phyloP scores from a whole-genome alignment of 2,113 vertebrate species.

The Pycnonotus jocosus region DNA sequence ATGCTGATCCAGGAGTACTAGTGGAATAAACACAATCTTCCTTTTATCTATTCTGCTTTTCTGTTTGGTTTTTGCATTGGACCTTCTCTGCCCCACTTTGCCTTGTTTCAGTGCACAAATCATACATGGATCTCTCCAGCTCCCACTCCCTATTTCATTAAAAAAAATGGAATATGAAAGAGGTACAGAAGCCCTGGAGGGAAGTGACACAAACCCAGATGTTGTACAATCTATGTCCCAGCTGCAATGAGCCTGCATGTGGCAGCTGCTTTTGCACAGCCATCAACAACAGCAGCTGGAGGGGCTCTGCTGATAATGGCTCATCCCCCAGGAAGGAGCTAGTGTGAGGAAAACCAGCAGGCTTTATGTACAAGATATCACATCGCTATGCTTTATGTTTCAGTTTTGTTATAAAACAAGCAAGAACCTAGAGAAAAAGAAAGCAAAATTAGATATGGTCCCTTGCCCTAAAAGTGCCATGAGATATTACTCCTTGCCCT shows the following conservation, averaged over 20 bases:
- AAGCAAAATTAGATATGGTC: background rate
- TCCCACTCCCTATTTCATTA: background rate
- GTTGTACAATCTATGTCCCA: background rate
- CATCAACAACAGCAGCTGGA: conserved; percentile 31
- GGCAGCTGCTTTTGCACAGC: conserved; percentile 12
- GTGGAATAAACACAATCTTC: background rate
- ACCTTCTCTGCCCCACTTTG: background rate
- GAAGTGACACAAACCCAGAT: conserved; percentile 17
- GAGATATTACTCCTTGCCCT: background rate
- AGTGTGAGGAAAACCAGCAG: conserved; percentile 15
- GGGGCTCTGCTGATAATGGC: conserved; percentile 9
- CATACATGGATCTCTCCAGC: background rate
- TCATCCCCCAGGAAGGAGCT: background rate
- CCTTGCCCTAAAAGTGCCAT: background rate
- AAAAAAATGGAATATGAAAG: background rate
- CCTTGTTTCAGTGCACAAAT: background rate
- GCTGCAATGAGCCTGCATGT: background rate
- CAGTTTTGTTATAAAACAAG: conserved; percentile 26
- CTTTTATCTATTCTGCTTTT: background rate
- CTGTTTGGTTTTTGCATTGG: background rate
- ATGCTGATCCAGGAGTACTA: background rate
- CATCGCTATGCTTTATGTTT: background rate
- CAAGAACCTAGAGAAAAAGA: background rate
- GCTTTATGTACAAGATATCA: background rate
- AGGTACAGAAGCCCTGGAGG: background rate